These are phyloP conservation scores for Amia ocellicauda DNA, from an alignment of 2,113 vertebrate species.

Conservation along the genomic window DNA sequence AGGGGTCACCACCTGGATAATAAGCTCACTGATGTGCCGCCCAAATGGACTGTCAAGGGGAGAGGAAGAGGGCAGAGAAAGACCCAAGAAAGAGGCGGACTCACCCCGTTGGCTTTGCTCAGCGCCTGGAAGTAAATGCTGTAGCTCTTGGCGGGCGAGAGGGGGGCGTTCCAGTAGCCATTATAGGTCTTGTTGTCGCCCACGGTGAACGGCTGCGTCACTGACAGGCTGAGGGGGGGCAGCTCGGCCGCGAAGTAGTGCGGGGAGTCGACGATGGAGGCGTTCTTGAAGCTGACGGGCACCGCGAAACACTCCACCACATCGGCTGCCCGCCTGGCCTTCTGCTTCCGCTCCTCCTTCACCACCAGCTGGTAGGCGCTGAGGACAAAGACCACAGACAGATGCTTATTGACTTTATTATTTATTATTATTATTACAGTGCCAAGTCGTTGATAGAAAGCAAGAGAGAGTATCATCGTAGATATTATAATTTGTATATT, in stretches of 20 bases:
- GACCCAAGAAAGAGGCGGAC: no score
- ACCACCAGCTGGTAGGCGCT: slow-evolving; percentile 95
- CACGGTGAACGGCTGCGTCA: slow-evolving; percentile 88
- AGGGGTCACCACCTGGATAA: no score
- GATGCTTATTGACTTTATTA: neutral
- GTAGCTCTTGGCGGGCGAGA: slow-evolving; percentile 94
- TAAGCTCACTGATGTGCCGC: no score
- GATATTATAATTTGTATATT: no score
- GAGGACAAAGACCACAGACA: slow-evolving; percentile 9
- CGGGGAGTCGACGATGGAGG: slow-evolving; percentile 77
- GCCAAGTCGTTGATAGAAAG: no score
- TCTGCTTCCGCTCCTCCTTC: slow-evolving; percentile 86
- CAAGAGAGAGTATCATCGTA: no score
- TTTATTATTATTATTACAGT: no score
- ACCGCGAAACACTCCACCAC: slow-evolving; percentile 81
- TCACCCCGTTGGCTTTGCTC: slow-evolving; percentile 93
- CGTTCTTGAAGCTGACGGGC: slow-evolving; percentile 86
- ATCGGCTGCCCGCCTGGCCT: slow-evolving; percentile 82
- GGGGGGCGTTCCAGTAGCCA: slow-evolving; percentile 92
- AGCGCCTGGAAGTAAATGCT: slow-evolving; percentile 97
- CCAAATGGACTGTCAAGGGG: no score
- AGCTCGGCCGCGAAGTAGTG: slow-evolving; percentile 94
- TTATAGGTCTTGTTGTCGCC: slow-evolving; percentile 97
- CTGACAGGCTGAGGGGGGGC: slow-evolving; percentile 79
- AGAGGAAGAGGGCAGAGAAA: no score